Evolutionary conservation across 2,888 invertebrate species (phyloP).

Genomic region (Cheilosia variabilis): DNA sequence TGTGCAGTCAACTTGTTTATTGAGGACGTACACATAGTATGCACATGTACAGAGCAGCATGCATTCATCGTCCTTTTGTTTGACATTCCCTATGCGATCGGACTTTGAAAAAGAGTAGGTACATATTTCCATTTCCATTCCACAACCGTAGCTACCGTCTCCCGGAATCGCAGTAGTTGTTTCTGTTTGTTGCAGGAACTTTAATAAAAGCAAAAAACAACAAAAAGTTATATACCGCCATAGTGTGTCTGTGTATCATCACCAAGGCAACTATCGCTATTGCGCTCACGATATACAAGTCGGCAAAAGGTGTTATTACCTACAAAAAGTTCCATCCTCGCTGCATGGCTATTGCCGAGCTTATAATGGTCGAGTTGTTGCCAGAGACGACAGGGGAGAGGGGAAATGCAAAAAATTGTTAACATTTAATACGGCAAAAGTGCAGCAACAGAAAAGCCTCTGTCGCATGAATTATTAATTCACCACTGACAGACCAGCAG

Average conservation of each 20-base stretch:
- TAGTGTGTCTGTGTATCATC: constrained; percentile 20
- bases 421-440: constrained; percentile 36
- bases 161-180: neutral
- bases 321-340: neutral
- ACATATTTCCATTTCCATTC: neutral
- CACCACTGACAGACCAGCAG: constrained; percentile 28
- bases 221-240: neutral
- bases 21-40: neutral
- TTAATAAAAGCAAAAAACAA: no score
- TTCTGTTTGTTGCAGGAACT: no score
- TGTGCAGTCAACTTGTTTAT: constrained; percentile 19
- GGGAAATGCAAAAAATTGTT: constrained; percentile 3
- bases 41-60: neutral
- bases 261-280: constrained; percentile 44
- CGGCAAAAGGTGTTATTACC: constrained; percentile 2
- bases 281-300: constrained; percentile 28
- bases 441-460: constrained; percentile 25
- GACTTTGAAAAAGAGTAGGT: constrained; percentile 5
- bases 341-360: neutral
- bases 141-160: neutral
- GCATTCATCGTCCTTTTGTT: constrained; percentile 21
- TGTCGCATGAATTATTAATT: constrained; percentile 44
- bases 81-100: constrained; percentile 11
- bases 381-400: neutral
- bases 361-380: neutral